phyloP scores from a whole-genome alignment of 2,888 invertebrate genomes.

The Melanostoma scalare region DNA sequence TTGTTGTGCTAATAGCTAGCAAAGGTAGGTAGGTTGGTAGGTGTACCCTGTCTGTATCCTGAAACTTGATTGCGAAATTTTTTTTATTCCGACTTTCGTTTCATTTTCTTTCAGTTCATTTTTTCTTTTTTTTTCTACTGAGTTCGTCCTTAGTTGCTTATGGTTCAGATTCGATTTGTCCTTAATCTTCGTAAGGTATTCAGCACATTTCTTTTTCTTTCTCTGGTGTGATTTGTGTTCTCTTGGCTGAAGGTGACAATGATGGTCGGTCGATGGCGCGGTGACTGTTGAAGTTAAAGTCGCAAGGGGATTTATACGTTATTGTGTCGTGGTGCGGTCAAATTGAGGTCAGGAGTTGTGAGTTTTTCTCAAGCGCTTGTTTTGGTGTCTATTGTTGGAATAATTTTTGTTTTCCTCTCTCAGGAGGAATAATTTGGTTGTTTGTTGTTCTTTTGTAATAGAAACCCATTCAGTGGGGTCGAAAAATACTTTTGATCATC shows the following conservation, averaged over 20 bases:
- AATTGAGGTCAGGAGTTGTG: constrained; percentile 17
- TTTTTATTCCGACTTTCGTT: constrained; percentile 31
- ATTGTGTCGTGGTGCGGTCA: constrained; percentile 33
- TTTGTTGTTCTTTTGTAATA: background rate
- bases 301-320: constrained; percentile 30
- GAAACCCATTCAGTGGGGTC: background rate
- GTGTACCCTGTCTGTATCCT: constrained; percentile 24
- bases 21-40: constrained; percentile 13
- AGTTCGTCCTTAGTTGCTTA: background rate
- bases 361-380: constrained; percentile 5
- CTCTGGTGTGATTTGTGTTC: constrained; percentile 19
- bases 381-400: constrained; percentile 29
- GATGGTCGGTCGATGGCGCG: background rate
- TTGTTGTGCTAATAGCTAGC: constrained; percentile 70
- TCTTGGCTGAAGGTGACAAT: constrained; percentile 34
- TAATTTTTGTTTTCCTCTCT: background rate
- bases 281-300: constrained; percentile 35
- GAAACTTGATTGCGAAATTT: constrained; percentile 63
- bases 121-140: constrained; percentile 10
- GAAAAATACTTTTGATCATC: background rate
- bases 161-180: constrained; percentile 54
- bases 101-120: constrained; percentile 31
- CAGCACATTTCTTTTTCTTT: background rate
- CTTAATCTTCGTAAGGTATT: constrained; percentile 28
- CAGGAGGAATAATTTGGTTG: background rate